Evolutionary conservation across 2,113 vertebrate species (phyloP).

Genomic region (Coptodon rendalli): DNA sequence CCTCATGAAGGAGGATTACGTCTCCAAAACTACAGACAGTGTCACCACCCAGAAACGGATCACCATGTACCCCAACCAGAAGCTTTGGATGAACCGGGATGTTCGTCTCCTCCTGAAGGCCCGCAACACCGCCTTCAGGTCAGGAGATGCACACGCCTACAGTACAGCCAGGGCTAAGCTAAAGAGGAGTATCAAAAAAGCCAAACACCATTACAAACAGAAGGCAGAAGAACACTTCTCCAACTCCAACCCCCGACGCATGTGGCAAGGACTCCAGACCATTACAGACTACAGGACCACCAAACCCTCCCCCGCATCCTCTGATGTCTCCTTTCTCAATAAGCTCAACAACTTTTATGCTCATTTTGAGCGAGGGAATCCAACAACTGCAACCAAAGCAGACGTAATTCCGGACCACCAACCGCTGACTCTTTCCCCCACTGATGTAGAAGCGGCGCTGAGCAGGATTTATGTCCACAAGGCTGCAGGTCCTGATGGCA

Average conservation of each 20-base stretch:
- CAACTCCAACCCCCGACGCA: rapidly evolving
- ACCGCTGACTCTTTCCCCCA: too few species aligned
- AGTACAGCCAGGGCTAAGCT: neutral
- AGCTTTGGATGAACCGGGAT: rapidly evolving
- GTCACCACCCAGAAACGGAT: neutral
- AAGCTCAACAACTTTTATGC: too few species aligned
- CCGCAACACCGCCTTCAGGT: neutral
- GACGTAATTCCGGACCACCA: too few species aligned
- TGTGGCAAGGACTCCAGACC: neutral
- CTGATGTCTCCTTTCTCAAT: too few species aligned
- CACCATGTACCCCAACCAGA: neutral
- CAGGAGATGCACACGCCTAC: rapidly evolving
- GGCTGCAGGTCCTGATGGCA: too few species aligned
- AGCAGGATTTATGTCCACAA: too few species aligned
- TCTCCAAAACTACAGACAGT: neutral
- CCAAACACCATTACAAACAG: neutral
- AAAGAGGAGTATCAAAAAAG: neutral
- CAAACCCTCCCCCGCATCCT: too few species aligned
- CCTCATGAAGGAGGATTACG: neutral
- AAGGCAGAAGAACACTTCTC: neutral
- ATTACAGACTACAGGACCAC: neutral
- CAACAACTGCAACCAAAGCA: too few species aligned
- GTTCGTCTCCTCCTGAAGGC: neutral
- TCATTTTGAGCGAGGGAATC: too few species aligned
- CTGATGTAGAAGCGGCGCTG: too few species aligned